Evolutionary conservation across 2,113 vertebrate genomes (phyloP).

Genomic region (Protobothrops flavoviridis): DNA sequence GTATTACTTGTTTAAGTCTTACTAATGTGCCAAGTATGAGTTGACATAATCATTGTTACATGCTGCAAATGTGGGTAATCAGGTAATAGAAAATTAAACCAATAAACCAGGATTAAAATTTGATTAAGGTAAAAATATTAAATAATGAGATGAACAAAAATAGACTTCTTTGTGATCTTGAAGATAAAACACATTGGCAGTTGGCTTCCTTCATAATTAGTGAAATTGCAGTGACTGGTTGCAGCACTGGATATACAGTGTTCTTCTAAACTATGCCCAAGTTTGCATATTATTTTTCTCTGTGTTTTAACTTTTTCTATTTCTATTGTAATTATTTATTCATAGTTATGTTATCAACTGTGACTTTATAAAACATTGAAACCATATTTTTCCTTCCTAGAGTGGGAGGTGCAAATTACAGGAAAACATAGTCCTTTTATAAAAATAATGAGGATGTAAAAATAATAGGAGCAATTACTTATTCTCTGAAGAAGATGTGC

Average conservation of each 20-base stretch:
- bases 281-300: neutral
- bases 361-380: slow-evolving; percentile 16
- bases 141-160: neutral
- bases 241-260: neutral
- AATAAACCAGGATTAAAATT: neutral
- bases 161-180: neutral
- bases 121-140: neutral
- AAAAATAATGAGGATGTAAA: slow-evolving; percentile 5
- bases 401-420: neutral
- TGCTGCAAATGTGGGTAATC: neutral
- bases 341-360: neutral
- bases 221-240: neutral
- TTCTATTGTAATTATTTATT: slow-evolving; percentile 8
- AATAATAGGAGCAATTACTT: neutral
- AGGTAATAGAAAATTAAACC: neutral
- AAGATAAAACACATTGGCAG: neutral
- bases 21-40: neutral
- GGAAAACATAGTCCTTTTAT: neutral
- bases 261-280: neutral
- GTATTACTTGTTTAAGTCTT: neutral
- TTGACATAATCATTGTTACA: neutral
- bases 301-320: neutral
- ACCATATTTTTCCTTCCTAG: slow-evolving; percentile 31
- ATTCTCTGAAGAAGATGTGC: neutral
- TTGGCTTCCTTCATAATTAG: neutral